Base-by-base conservation (phyloP, 2,888 invertebrate species). In the Lycophotia porphyrea region DNA sequence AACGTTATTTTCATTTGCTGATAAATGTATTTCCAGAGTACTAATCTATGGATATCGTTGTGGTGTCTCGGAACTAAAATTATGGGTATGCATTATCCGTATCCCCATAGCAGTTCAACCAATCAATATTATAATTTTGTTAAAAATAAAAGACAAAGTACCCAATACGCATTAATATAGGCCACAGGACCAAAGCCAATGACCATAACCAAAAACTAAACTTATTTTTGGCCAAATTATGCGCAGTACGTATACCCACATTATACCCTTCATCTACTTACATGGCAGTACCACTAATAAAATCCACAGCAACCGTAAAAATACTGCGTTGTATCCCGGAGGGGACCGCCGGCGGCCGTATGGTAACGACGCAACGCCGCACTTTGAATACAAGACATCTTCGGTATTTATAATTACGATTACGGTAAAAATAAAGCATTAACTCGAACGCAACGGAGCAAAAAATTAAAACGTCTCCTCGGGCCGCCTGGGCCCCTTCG, bases 381-480 rank as follows among this genome's bases (percentile, higher is more conserved):
- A 78, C 84, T 88, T 89, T 89, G 78, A 88, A 87, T 91, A 88
- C 89, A 87, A 88, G 90, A 91, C 88, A 87, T 81, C 80, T 80
- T 81, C 68, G 78, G 91, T 88, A 91, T 93, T 93, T 93, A 93
- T 94, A 94, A 95, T 95, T 94, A 93, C 91, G 90, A 95, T 95
- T 94, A 93, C 91, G 90, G 90, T 91, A 91, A 92, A 93, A 94
- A 93, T 93, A 93, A 93, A 92, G 91, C 88, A 91, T 89, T 90
- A 87, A 88, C 82, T 79, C 82, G 89, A 87, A 90, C 78, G 93
- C 94, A 93, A 84, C 90, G 91, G 88, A 93, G 95, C 95, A 94
- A 95, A 94, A 95, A 96, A 96, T 96, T 96, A 93, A 93, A 95
- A 93, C 86, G 90, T 79, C 87, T 87, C 89, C 87, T 74, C 61